phyloP scores from a whole-genome alignment of 2,113 vertebrate species.

The Capra hircus region DNA sequence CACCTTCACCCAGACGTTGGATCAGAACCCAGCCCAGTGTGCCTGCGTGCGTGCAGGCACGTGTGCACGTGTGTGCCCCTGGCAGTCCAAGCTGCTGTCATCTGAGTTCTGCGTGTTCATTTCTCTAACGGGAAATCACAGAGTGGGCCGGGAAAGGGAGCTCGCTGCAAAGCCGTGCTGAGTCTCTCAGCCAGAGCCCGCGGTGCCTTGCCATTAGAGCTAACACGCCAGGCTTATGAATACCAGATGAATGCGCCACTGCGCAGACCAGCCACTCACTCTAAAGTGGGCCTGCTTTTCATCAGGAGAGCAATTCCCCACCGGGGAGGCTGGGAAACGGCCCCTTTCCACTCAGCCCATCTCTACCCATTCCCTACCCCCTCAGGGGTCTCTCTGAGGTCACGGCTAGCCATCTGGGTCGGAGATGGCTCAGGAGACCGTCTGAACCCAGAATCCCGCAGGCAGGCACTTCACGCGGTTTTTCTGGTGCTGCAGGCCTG shows the following conservation, averaged over 20 bases:
- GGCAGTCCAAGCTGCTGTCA: background rate
- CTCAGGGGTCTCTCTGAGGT: background rate
- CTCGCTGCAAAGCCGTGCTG: background rate
- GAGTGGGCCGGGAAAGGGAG: background rate
- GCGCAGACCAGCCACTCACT: conserved; percentile 7
- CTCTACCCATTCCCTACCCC: background rate
- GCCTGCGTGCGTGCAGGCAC: too few species aligned
- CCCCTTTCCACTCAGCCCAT: background rate
- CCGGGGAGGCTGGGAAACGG: background rate
- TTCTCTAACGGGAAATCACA: conserved; percentile 26
- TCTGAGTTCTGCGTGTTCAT: background rate
- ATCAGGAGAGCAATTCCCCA: background rate
- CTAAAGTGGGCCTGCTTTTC: conserved; percentile 1
- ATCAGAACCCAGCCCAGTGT: background rate
- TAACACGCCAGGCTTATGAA: background rate
- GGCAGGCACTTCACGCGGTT: background rate
- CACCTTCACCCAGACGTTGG: background rate
- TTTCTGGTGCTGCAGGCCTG: rapidly evolving
- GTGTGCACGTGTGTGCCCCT: rapidly evolving
- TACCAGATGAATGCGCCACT: background rate
- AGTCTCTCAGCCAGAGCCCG: background rate
- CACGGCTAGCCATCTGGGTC: background rate
- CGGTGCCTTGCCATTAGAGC: background rate
- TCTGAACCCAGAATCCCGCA: background rate
- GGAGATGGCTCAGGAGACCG: background rate